Conservation (phyloP, 1,140 invertebrate genomes). For the Neodiprion virginianus region DNA sequence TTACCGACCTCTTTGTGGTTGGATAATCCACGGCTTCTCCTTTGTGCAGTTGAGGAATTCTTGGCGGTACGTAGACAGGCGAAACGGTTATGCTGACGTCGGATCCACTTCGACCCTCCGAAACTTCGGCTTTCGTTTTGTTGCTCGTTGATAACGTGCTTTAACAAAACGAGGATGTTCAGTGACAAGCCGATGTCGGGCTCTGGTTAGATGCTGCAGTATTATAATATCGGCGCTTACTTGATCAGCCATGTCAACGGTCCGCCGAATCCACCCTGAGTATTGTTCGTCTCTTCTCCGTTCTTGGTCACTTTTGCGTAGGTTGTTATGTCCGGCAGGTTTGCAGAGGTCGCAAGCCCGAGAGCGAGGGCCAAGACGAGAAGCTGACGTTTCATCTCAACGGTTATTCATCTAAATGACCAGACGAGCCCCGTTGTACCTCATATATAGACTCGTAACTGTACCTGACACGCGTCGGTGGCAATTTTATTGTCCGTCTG, state of each 20-base stretch:
- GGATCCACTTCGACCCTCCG: conserved; percentile 29
- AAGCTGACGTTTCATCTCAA: conserved; percentile 39
- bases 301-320: conserved; percentile 53
- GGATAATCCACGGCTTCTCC: conserved; percentile 49
- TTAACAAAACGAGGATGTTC: not conserved
- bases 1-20: conserved; percentile 32
- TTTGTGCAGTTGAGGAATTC: conserved; percentile 34
- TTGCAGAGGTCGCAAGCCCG: conserved; percentile 25
- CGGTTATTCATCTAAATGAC: conserved; percentile 36
- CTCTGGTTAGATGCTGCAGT: no score
- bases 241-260: not conserved
- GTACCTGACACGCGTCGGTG: conserved; percentile 30
- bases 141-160: not conserved
- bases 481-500: conserved; percentile 32
- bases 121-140: not conserved
- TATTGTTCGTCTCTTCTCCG: conserved; percentile 31
- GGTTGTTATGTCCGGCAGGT: conserved; percentile 37
- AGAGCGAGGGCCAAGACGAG: conserved; percentile 29
- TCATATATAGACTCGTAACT: conserved; percentile 53
- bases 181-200: no score
- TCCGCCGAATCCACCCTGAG: not conserved
- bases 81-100: conserved; percentile 44
- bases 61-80: conserved; percentile 39
- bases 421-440: conserved; percentile 16
- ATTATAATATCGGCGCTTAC: not conserved